Percentiles rank a stretch among this genome's conserved stretches.
phyloP scores from a whole-genome alignment of 1,140 invertebrate genomes.

The Drosophila cardini region DNA sequence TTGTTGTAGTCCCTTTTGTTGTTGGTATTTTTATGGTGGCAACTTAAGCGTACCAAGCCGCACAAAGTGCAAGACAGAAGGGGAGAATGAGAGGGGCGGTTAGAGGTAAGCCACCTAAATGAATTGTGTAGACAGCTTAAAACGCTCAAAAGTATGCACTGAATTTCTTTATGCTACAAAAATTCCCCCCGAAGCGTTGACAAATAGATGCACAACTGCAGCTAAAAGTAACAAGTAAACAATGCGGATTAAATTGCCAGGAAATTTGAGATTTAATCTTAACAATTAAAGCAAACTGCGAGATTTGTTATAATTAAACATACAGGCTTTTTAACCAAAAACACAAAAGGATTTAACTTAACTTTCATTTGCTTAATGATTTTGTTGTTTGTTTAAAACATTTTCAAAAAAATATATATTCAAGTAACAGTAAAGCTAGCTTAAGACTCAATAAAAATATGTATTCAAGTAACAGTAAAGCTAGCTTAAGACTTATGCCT shows the following conservation, averaged over 20 bases:
- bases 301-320: too few species aligned
- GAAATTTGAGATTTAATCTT: too few species aligned
- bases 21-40: slow-evolving; percentile 29
- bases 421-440: too few species aligned
- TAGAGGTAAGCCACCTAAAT: slow-evolving; percentile 34
- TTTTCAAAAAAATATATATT: too few species aligned
- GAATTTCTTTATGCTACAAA: slow-evolving; percentile 16
- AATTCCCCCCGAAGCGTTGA: slow-evolving; percentile 3
- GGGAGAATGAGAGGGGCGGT: not conserved
- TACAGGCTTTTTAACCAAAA: too few species aligned
- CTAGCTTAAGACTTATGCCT: too few species aligned
- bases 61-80: slow-evolving; percentile 13
- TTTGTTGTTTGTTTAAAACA: too few species aligned
- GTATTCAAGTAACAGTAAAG: too few species aligned
- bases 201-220: slow-evolving; percentile 7
- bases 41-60: slow-evolving; percentile 42
- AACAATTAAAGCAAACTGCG: too few species aligned
- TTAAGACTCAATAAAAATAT: too few species aligned
- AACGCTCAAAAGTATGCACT: slow-evolving; percentile 35
- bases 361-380: too few species aligned
- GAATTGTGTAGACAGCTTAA: slow-evolving; percentile 48
- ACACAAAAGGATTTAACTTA: too few species aligned
- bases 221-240: not conserved
- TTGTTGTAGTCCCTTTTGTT: slow-evolving; percentile 29
- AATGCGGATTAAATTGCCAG: not conserved